Conservation (phyloP, 2,888 invertebrate genomes). For the Nebria salina region DNA sequence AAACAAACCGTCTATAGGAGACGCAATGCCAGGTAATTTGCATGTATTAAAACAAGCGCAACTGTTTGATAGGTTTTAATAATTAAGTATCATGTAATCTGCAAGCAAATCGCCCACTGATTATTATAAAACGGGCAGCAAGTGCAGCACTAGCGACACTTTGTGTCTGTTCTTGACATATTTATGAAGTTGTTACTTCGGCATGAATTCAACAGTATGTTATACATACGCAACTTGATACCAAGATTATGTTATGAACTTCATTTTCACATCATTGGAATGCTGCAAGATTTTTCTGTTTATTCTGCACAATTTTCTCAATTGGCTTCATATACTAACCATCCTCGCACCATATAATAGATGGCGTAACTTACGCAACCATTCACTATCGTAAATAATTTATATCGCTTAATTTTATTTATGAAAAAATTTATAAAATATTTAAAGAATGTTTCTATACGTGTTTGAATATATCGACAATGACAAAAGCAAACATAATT, state of each 20-base stretch:
- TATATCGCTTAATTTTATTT: not conserved
- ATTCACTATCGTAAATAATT: not conserved
- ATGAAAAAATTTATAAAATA: not conserved
- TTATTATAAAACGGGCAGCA: slow-evolving; percentile 5
- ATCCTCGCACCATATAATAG: too few species aligned
- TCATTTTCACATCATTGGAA: too few species aligned
- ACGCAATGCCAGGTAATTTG: slow-evolving; percentile 26
- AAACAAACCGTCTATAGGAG: slow-evolving; percentile 15
- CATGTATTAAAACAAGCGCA: slow-evolving; percentile 19
- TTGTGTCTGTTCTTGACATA: not conserved
- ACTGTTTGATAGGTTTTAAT: slow-evolving; percentile 30
- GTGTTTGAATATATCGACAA: not conserved
- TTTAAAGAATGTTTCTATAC: not conserved
- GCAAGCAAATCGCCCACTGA: slow-evolving; percentile 23
- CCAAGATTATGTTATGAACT: too few species aligned
- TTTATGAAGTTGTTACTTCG: not conserved
- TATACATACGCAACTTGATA: not conserved
- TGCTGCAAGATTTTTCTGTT: too few species aligned
- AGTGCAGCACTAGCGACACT: not conserved
- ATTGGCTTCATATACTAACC: too few species aligned
- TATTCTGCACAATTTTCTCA: too few species aligned
- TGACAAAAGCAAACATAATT: not conserved
- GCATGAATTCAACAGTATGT: not conserved
- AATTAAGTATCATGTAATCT: slow-evolving; percentile 33
- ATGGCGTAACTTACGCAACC: too few species aligned